Evolutionary conservation across 2,113 vertebrate species (phyloP).

Genomic region (Eubucco bourcierii): DNA sequence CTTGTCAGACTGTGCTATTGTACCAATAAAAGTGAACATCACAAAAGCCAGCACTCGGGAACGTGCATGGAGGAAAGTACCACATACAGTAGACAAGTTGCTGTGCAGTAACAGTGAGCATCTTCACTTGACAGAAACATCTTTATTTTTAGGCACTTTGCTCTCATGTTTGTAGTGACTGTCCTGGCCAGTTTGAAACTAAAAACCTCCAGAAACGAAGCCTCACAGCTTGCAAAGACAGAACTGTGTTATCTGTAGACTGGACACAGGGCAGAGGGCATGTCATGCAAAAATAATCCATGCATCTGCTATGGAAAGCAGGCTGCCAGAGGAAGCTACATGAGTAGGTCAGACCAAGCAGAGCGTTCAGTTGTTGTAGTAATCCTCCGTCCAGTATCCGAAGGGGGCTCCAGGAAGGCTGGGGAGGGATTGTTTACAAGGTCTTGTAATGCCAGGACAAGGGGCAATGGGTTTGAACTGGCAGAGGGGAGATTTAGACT

Average conservation of each 20-base stretch:
- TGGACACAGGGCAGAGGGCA: not conserved
- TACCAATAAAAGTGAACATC: not conserved
- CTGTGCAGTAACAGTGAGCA: not conserved
- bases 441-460: too few relatives aligned
- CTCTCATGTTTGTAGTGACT: not conserved
- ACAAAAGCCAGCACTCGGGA: not conserved
- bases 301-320: not conserved
- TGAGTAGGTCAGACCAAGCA: not conserved
- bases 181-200: not conserved
- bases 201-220: not conserved
- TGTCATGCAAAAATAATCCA: not conserved
- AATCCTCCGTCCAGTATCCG: too few relatives aligned
- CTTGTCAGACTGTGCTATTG: not conserved
- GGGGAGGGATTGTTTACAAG: too few relatives aligned
- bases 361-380: not conserved
- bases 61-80: not conserved
- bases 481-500: too few relatives aligned
- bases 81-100: not conserved
- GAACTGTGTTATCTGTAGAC: not conserved
- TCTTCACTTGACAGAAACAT: not conserved
- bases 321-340: rapidly evolving
- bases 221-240: not conserved
- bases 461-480: too few relatives aligned
- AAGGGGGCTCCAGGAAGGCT: too few relatives aligned
- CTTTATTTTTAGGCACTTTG: conserved; percentile 37